A percentile compares a stretch with the other conserved stretches of the same genome.
Evolutionary conservation across 2,888 invertebrate genomes (phyloP).

Genomic region (Caenorhabditis becei): DNA sequence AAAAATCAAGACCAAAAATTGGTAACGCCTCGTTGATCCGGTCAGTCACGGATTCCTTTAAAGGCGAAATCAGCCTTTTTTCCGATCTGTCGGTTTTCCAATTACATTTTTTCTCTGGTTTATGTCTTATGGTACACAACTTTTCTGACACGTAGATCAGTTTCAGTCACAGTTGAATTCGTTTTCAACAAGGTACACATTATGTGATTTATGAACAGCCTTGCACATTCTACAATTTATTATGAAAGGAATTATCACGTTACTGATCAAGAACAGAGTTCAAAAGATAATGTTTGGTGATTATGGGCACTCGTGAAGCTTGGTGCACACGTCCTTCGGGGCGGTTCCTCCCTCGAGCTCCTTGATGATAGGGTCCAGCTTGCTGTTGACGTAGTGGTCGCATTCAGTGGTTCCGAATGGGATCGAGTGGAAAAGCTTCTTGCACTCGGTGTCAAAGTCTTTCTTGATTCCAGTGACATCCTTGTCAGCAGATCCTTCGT

Average conservation of each 20-base stretch:
- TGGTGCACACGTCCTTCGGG: constrained; percentile 69
- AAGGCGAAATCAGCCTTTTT: no score
- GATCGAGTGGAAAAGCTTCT: constrained; percentile 63
- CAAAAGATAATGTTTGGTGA: not conserved
- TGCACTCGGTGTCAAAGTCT: constrained; percentile 64
- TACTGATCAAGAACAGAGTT: not conserved
- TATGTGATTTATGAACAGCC: not conserved
- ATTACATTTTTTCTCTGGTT: not conserved
- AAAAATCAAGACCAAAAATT: not conserved
- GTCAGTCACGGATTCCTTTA: no score
- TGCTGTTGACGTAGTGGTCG: constrained; percentile 61
- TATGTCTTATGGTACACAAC: not conserved
- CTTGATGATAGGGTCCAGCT: constrained; percentile 67
- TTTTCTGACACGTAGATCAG: no score
- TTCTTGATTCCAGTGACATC: constrained; percentile 62
- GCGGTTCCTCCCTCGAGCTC: constrained; percentile 70
- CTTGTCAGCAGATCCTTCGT: constrained; percentile 61
- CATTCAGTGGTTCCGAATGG: constrained; percentile 64
- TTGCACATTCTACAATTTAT: not conserved
- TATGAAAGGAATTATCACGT: no score
- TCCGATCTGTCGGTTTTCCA: no score
- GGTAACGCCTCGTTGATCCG: no score
- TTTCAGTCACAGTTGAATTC: no score
- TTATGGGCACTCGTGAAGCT: constrained; percentile 55
- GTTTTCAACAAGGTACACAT: no score